These are phyloP conservation scores for Avahi laniger DNA, from an alignment of 2,797 vertebrate genomes.

Conservation along the genomic window DNA sequence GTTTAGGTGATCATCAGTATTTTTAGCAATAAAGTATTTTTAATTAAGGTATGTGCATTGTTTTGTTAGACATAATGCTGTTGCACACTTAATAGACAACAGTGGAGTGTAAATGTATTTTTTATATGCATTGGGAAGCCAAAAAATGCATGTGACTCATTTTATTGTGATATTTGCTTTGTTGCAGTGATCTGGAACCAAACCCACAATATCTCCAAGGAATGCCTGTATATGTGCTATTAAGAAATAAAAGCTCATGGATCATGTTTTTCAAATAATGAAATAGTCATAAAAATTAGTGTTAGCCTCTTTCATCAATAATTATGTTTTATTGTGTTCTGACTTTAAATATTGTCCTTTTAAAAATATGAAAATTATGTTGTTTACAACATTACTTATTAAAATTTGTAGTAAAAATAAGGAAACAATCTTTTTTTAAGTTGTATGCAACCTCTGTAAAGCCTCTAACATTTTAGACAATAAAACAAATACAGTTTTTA, in stretches of 20 bases:
- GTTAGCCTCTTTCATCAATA: background rate
- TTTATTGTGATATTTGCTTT: background rate
- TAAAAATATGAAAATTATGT: background rate
- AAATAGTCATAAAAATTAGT: slow-evolving; percentile 6
- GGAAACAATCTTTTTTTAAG: background rate
- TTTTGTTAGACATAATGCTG: background rate
- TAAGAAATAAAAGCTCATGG: background rate
- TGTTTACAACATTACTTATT: slow-evolving; percentile 28
- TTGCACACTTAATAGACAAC: background rate
- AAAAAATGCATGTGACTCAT: background rate
- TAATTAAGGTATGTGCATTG: background rate
- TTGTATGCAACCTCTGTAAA: background rate
- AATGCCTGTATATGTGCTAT: background rate
- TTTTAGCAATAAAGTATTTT: background rate
- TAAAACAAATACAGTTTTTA: slow-evolving; percentile 40
- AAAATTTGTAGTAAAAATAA: slow-evolving; percentile 13
- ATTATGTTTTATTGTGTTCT: slow-evolving; percentile 9
- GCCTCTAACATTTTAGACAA: slow-evolving; percentile 15
- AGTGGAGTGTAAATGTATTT: background rate
- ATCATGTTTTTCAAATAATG: slow-evolving; percentile 26
- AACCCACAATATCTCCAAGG: background rate
- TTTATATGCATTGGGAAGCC: background rate
- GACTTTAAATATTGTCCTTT: background rate
- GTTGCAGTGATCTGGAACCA: background rate
- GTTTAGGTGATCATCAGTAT: background rate